Base-by-base conservation (phyloP, 2,888 invertebrate genomes). In the Diarsia mendica region DNA sequence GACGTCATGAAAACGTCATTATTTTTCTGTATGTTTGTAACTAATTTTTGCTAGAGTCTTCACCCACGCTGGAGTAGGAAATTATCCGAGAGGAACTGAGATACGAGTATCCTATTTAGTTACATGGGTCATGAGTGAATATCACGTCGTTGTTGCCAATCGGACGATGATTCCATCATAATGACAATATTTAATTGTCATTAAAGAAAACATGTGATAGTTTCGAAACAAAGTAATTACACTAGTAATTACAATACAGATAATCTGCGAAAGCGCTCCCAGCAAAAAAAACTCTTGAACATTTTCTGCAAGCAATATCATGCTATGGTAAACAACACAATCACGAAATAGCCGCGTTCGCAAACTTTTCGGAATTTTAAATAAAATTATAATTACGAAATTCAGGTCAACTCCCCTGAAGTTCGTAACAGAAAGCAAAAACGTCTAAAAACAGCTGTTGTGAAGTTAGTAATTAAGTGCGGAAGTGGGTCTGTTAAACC, bases 341-440 rank as follows among this genome's bases (percentile, higher is more conserved):
- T 67, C 48, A 60, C n/a, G 18, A 51, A 79, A 53, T 53, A 65
- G 65, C 65, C 28, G 49, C 23, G 61, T 63, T 58, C 6, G 49
- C 33, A 13, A 61, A 73, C 46, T 74, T 80, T 55, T 18, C 13
- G 20, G 44, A 81, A 82, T 82, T 70, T 64, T 46, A 77, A 85
- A 72, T 85, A 70, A 65, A 84, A 77, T 85, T 85, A 69, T 73
- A 82, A 82, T 85, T 82, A 85, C 64, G 65, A 82, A 82, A 82
- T 82, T 28, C 55, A 70, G 82, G 78, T 72, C 67, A 70, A 76
- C 55, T 67, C 49, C 69, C 6, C 44, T 51, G 68, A 69, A 82
- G 68, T 77, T 82, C 53, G 69, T 55, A 48, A 67, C 72, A 82
- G 83, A 72, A 72, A 82, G 85, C 82, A 85, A 82, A 82, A 85